These are phyloP conservation scores for Drosophila carrolli DNA, from an alignment of 1,140 invertebrate species.

Conservation along the genomic window DNA sequence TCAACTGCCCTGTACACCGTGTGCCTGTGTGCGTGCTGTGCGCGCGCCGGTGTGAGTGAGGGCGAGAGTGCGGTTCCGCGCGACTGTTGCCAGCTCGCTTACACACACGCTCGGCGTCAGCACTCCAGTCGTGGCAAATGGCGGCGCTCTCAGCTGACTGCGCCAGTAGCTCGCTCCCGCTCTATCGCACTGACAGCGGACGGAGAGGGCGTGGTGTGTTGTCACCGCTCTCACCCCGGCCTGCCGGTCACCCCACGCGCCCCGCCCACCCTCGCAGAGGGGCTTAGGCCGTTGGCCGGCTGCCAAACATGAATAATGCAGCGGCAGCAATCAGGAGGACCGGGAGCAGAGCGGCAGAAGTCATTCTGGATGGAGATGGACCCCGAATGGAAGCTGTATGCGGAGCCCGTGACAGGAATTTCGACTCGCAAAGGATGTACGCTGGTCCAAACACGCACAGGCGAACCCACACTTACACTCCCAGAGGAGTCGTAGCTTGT, in stretches of 20 bases:
- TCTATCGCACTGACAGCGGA: constrained; percentile 36
- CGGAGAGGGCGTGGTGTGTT: constrained; percentile 73
- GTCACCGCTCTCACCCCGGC: constrained; percentile 18
- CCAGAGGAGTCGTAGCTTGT: neutral
- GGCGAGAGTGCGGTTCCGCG: neutral
- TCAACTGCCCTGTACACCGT: constrained; percentile 24
- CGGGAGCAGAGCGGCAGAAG: constrained; percentile 8
- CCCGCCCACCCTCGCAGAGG: constrained; percentile 12
- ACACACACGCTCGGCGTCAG: constrained; percentile 4
- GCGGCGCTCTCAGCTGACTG: constrained; percentile 78
- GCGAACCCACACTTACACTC: neutral
- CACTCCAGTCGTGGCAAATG: constrained; percentile 62
- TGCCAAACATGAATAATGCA: constrained; percentile 78
- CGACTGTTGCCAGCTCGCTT: constrained; percentile 23
- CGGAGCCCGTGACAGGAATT: constrained; percentile 67
- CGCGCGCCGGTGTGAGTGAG: constrained; percentile 7
- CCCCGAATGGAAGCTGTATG: constrained; percentile 24
- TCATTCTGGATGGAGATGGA: constrained; percentile 17
- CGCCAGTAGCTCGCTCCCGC: constrained; percentile 52
- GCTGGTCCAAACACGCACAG: neutral
- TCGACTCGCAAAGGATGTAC: constrained; percentile 62
- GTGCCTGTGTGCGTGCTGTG: constrained; percentile 3
- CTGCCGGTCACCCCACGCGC: constrained; percentile 9
- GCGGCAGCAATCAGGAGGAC: constrained; percentile 46
- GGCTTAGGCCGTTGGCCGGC: constrained; percentile 47